Evolutionary conservation across 2,797 vertebrate species (phyloP), one percentile per base, ranked within the genome.

Genomic region (Sebastes reedi): DNA sequence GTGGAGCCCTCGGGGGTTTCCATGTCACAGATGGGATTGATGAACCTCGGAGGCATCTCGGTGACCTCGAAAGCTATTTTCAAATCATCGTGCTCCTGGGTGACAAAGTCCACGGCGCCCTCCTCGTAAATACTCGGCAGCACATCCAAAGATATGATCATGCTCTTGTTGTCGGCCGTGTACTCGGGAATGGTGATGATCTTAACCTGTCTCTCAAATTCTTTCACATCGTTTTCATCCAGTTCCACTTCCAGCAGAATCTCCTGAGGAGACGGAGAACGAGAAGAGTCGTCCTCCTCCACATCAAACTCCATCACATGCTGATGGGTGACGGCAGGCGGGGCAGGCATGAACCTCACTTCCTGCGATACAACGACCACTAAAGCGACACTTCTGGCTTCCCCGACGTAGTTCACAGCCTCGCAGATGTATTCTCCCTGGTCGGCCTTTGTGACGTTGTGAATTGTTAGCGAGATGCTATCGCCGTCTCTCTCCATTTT

Each of bases 201-300:
- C 95, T 99, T 99, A n/a, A 99, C 95, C 82, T 99, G 98, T 83
- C 96, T 99, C 91, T 99, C 98, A 96, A 99, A 99, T 88, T 99
- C 98, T 81, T 97, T 97, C 55, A 99, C 97, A 72, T 99, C 97
- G 80, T 96, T 97, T 93, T 99, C 99, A 96, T 99, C 98, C 79
- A 99, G 77, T 85, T 99, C 99, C 58, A 99, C 97, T 92, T 99
- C 99, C 11, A 99, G 92, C 42, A 99, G 94, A 83, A 99, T 99
- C 94, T 99, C 99, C 84, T 99, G 99, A 70, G 99, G 98, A 25
- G 99, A 99, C 39, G 98, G 97, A 59, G 99, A 98, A 74, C 98
- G 97, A 14, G 98, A 99, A 4, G 96, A 96, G 29, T 96, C 95
- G 13, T 93, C 91, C 73, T 97, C 95, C 80, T 99, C 97, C 77